Evolutionary conservation across 1,140 invertebrate genomes (phyloP).

Genomic region (Drosophila orena): DNA sequence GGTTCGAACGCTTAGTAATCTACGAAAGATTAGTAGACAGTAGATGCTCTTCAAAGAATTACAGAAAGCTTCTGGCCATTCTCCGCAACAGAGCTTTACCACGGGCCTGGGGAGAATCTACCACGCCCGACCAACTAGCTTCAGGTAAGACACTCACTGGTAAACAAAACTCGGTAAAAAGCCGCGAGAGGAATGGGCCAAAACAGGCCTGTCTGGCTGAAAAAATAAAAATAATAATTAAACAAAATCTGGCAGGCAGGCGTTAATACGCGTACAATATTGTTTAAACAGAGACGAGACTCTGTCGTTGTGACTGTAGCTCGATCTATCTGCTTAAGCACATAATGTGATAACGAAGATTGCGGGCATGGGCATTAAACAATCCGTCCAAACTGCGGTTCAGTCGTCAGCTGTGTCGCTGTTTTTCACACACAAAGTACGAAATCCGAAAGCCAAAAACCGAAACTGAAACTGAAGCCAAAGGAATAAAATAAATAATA

Average conservation of each 20-base stretch:
- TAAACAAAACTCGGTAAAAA: constrained; percentile 60
- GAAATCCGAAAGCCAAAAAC: constrained; percentile 1
- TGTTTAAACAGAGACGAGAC: constrained; percentile 53
- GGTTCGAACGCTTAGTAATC: too few relatives aligned
- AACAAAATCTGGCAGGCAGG: constrained; percentile 20
- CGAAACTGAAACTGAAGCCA: neutral
- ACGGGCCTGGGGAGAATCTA: constrained; percentile 2
- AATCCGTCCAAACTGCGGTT: constrained; percentile 19
- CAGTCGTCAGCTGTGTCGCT: constrained; percentile 31
- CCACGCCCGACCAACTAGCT: constrained; percentile 21
- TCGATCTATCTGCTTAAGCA: constrained; percentile 75
- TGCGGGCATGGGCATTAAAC: constrained; percentile 28
- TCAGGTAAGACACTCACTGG: constrained; percentile 41
- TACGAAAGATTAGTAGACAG: neutral
- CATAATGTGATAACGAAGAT: constrained; percentile 75
- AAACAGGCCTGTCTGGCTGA: constrained; percentile 29
- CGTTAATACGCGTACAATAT: constrained; percentile 48
- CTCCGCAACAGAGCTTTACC: constrained; percentile 3
- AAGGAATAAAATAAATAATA: constrained; percentile 27
- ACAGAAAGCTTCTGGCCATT: constrained; percentile 1
- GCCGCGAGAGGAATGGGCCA: constrained; percentile 6
- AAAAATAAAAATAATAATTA: constrained; percentile 12
- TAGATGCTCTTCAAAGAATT: neutral
- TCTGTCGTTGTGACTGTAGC: constrained; percentile 11
- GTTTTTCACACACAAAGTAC: constrained; percentile 33